Percentiles rank a stretch among this genome's conserved stretches.
Evolutionary conservation across 2,888 invertebrate species (phyloP).

Genomic region (Latheticus oryzae): DNA sequence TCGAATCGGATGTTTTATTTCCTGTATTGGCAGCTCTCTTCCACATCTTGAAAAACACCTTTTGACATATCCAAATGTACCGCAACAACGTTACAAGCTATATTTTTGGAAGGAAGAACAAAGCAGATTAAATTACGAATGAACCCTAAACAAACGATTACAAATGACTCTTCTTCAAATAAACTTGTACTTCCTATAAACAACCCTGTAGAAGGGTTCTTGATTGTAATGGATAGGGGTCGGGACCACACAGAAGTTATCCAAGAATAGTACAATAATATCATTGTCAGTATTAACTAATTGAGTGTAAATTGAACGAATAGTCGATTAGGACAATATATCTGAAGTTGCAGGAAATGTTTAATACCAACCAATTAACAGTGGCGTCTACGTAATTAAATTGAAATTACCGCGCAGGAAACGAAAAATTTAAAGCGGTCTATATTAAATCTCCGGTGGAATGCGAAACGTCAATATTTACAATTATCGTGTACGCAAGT

Average conservation of each 20-base stretch:
- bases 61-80: constrained; percentile 33
- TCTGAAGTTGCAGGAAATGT: constrained; percentile 36
- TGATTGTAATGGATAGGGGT: constrained; percentile 26
- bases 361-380: constrained; percentile 43
- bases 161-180: constrained; percentile 33
- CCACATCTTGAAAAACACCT: constrained; percentile 34
- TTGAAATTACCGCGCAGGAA: constrained; percentile 45
- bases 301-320: constrained; percentile 6
- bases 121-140: constrained; percentile 32
- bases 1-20: constrained; percentile 35
- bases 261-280: constrained; percentile 22
- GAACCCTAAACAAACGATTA: constrained; percentile 34
- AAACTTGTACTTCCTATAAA: constrained; percentile 29
- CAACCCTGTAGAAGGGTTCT: constrained; percentile 26
- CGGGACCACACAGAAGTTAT: constrained; percentile 31
- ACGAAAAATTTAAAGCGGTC: constrained; percentile 40
- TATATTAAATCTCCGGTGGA: constrained; percentile 43
- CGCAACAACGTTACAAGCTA: constrained; percentile 21
- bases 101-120: constrained; percentile 28
- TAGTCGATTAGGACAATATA: constrained; percentile 16
- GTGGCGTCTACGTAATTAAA: constrained; percentile 43
- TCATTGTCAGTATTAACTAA: constrained; percentile 8
- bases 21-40: constrained; percentile 17
- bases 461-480: constrained; percentile 21
- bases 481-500: neutral